Evolutionary conservation across 1,140 invertebrate genomes (phyloP).

Genomic region (Cydia fagiglandana): DNA sequence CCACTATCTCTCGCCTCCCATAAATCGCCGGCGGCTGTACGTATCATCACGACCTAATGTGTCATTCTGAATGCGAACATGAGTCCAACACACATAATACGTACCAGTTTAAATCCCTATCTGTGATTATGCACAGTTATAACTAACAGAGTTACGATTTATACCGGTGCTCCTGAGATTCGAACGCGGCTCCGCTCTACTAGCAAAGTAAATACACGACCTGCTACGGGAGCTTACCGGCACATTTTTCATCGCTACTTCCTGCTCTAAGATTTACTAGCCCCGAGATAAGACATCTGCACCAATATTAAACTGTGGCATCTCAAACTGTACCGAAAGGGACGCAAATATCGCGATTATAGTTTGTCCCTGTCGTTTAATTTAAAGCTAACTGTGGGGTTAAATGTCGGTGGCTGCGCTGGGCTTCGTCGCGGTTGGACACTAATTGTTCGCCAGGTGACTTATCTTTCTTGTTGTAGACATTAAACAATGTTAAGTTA

Average conservation of each 20-base stretch:
- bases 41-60: slow-evolving; percentile 39
- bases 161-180: neutral
- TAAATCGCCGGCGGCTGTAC: slow-evolving; percentile 41
- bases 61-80: slow-evolving; percentile 23
- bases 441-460: slow-evolving; percentile 28
- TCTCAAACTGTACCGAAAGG: slow-evolving; percentile 25
- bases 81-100: neutral
- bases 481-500: slow-evolving; percentile 4
- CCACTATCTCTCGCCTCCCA: slow-evolving; percentile 39
- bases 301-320: slow-evolving; percentile 32
- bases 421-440: slow-evolving; percentile 6
- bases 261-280: slow-evolving; percentile 52
- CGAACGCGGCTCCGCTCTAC: neutral
- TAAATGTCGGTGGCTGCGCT: neutral
- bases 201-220: neutral
- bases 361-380: slow-evolving; percentile 21
- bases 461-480: slow-evolving; percentile 7
- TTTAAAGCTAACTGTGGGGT: slow-evolving; percentile 18
- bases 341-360: neutral
- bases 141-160: neutral
- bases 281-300: slow-evolving; percentile 44
- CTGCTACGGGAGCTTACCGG: slow-evolving; percentile 39
- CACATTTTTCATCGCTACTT: slow-evolving; percentile 52
- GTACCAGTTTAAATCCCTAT: neutral
- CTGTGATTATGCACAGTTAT: neutral